Conservation (phyloP, 1,140 invertebrate genomes). For the Laodelphax striatellus region DNA sequence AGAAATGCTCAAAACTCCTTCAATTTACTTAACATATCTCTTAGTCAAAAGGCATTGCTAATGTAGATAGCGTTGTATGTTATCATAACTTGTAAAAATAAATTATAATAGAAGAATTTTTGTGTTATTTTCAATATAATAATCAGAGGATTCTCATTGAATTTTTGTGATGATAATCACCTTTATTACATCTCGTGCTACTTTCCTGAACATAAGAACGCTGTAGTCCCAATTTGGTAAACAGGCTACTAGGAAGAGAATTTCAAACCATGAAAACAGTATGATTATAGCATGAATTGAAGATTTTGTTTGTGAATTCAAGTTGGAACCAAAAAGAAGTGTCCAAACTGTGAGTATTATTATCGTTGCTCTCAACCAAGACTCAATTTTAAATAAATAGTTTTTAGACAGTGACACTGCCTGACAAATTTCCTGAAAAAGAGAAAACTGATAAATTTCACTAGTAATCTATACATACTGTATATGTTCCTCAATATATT, state of each 20-base stretch:
- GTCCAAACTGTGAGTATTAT: constrained; percentile 3
- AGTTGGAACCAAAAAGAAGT: not conserved
- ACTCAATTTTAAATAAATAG: constrained; percentile 20
- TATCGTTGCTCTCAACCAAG: constrained; percentile 20
- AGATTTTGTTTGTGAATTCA: not conserved
- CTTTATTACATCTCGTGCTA: constrained; percentile 37
- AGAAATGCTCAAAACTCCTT: too few species aligned
- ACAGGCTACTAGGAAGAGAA: constrained; percentile 39
- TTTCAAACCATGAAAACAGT: constrained; percentile 39
- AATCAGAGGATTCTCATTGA: too few species aligned
- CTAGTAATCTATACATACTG: too few species aligned
- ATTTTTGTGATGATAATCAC: too few species aligned
- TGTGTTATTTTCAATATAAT: too few species aligned
- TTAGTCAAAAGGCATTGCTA: too few species aligned
- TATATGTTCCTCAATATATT: too few species aligned
- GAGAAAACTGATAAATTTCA: not conserved
- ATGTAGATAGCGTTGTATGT: too few species aligned
- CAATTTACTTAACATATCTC: too few species aligned
- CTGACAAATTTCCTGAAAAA: constrained; percentile 20
- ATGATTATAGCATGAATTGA: constrained; percentile 31
- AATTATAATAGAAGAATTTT: too few species aligned
- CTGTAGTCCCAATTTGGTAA: constrained; percentile 38
- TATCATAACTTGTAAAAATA: too few species aligned
- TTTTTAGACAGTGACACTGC: constrained; percentile 14
- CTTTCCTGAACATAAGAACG: constrained; percentile 38